phyloP scores from a whole-genome alignment of 2,797 vertebrate genomes.

The Poecilia wingei region DNA sequence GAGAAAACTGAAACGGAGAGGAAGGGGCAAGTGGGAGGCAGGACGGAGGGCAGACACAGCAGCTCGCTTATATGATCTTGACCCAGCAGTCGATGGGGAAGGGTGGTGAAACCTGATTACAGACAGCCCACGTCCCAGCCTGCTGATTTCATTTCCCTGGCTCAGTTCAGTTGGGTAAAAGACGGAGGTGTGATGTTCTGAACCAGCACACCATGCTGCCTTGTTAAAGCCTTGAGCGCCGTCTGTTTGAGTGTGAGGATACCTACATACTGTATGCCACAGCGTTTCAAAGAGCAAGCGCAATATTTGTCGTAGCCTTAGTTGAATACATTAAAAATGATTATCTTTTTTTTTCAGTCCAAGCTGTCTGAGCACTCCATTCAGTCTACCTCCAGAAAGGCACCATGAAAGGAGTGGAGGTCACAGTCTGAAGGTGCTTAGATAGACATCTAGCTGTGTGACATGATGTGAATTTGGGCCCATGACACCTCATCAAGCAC shows the following conservation, averaged over 20 bases:
- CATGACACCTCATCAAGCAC: slow-evolving; percentile 54
- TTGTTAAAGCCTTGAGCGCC: slow-evolving; percentile 45
- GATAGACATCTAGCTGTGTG: slow-evolving; percentile 53
- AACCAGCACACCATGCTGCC: slow-evolving; percentile 33
- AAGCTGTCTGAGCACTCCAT: slow-evolving; percentile 14
- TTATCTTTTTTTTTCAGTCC: not conserved
- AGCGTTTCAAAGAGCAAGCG: slow-evolving; percentile 8
- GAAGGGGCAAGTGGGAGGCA: slow-evolving; percentile 36
- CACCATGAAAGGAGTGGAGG: slow-evolving; percentile 32
- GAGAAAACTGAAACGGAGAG: slow-evolving; percentile 20
- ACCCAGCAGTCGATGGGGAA: slow-evolving; percentile 72
- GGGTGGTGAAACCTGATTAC: slow-evolving; percentile 76
- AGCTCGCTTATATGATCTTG: slow-evolving; percentile 68
- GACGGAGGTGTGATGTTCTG: slow-evolving; percentile 66
- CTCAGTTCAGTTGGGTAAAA: slow-evolving; percentile 54
- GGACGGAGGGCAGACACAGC: slow-evolving; percentile 65
- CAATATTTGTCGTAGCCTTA: not conserved
- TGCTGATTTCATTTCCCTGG: slow-evolving; percentile 71
- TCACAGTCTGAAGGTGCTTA: slow-evolving; percentile 42
- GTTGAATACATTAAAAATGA: not conserved
- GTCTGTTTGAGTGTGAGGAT: slow-evolving; percentile 34
- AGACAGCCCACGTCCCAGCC: slow-evolving; percentile 72
- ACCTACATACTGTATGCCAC: slow-evolving; percentile 5
- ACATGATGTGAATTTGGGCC: slow-evolving; percentile 59
- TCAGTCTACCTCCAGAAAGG: slow-evolving; percentile 31